Conservation (phyloP, 2,113 vertebrate species). For the Tachycineta bicolor region DNA sequence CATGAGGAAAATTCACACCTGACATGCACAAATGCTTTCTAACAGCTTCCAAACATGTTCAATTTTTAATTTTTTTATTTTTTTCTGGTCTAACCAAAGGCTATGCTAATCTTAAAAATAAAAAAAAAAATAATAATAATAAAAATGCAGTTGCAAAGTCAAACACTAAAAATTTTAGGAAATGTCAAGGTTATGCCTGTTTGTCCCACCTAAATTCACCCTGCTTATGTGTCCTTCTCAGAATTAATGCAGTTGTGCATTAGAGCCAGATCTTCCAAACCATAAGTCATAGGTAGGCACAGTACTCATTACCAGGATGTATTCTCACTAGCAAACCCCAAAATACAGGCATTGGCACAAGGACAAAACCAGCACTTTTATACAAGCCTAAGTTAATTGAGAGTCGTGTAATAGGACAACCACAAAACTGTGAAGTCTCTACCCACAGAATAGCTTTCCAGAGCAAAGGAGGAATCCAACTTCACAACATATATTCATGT, state of each 20-base stretch:
- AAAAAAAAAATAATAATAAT: not conserved
- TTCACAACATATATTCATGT: accelerated
- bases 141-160: not conserved
- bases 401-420: not conserved
- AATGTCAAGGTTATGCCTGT: not conserved
- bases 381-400: not conserved
- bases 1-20: not conserved
- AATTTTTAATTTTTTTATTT: not conserved
- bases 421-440: not conserved
- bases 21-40: not conserved
- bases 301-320: not conserved
- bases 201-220: not conserved
- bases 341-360: not conserved
- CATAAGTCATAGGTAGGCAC: accelerated
- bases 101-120: not conserved
- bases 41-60: not conserved
- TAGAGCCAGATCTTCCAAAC: not conserved
- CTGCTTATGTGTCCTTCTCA: not conserved
- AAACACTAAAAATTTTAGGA: not conserved
- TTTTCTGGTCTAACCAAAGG: not conserved
- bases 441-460: not conserved
- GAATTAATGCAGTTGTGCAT: not conserved
- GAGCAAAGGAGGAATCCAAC: not conserved
- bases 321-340: not conserved
- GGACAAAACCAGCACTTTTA: not conserved